Percentiles rank a stretch among this genome's conserved stretches.
Evolutionary conservation across 2,888 invertebrate genomes (phyloP).

Genomic region (Drosophila seclusa): DNA sequence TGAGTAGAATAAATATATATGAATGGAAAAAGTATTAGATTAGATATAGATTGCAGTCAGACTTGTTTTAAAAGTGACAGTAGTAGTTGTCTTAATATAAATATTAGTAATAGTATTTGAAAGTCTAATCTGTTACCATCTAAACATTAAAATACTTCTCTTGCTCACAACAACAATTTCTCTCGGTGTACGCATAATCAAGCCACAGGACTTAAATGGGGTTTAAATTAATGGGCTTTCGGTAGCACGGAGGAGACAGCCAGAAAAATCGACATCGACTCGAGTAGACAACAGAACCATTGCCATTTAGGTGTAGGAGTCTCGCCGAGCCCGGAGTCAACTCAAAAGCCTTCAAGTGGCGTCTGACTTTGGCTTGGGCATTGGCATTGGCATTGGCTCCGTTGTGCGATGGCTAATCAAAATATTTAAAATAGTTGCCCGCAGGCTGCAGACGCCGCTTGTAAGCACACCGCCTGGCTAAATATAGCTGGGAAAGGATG

Average conservation of each 20-base stretch:
- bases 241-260: constrained; percentile 49
- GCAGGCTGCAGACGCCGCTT: constrained; percentile 38
- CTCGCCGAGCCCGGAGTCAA: background rate
- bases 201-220: constrained; percentile 45
- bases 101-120: background rate
- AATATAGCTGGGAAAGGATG: constrained; percentile 54
- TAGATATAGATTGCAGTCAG: background rate
- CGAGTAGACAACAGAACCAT: constrained; percentile 3
- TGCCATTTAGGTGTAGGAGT: constrained; percentile 55
- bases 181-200: constrained; percentile 32
- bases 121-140: background rate
- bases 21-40: background rate
- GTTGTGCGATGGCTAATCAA: constrained; percentile 62
- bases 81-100: background rate
- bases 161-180: background rate
- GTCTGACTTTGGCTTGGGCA: constrained; percentile 39
- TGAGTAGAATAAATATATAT: background rate
- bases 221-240: constrained; percentile 60
- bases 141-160: background rate
- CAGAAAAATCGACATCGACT: constrained; percentile 17
- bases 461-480: constrained; percentile 30
- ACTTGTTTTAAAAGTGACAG: background rate
- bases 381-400: constrained; percentile 3
- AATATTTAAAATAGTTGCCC: constrained; percentile 71
- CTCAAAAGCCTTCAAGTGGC: constrained; percentile 53